Percentiles rank a stretch among this genome's conserved stretches.
phyloP scores from a whole-genome alignment of 2,797 vertebrate genomes.

The Hemibagrus guttatus region DNA sequence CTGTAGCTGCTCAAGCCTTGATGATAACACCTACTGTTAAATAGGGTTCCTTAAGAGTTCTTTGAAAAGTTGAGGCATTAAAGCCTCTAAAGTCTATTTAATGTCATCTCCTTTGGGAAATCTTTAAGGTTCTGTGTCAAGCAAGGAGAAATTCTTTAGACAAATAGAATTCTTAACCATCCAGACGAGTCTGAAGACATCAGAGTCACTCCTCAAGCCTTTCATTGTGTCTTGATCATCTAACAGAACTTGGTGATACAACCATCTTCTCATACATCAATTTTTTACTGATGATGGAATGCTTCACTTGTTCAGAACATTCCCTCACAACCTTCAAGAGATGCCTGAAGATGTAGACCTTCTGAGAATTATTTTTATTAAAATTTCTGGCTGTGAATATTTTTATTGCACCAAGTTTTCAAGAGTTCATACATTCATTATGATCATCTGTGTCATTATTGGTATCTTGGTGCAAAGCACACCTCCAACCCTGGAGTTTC shows the following conservation, averaged over 20 bases:
- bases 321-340: not conserved
- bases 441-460: not conserved
- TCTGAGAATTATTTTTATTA: not conserved
- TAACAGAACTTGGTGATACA: not conserved
- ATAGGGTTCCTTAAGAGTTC: not conserved
- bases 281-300: not conserved
- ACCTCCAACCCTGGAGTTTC: too few relatives aligned
- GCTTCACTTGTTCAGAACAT: not conserved
- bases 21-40: not conserved
- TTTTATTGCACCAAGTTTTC: not conserved
- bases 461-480: too few relatives aligned
- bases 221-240: not conserved
- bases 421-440: not conserved
- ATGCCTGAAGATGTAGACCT: not conserved
- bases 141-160: not conserved
- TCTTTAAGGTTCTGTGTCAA: not conserved
- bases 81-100: not conserved
- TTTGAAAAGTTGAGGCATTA: conserved; percentile 1
- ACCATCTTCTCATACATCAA: too few relatives aligned
- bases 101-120: not conserved
- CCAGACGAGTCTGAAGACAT: not conserved
- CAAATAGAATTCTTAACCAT: not conserved
- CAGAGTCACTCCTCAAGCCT: not conserved
- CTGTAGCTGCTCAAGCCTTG: not conserved
- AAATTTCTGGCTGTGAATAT: not conserved